Conservation (phyloP, 2,797 vertebrate species). For the Nannoperca australis region DNA sequence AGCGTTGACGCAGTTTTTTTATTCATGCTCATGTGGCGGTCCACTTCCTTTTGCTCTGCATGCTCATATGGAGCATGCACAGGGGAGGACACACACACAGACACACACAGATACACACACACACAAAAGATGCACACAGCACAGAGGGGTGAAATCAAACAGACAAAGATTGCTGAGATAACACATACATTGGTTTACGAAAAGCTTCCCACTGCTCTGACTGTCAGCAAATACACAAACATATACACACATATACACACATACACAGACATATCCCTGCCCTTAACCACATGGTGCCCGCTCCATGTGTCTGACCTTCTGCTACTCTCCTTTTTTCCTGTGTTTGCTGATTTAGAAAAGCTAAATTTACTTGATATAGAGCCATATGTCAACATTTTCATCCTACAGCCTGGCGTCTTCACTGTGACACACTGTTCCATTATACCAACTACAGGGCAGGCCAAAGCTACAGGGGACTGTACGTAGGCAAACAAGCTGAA, state of each 20-base stretch:
- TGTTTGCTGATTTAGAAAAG: constrained; percentile 29
- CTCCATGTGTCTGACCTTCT: constrained; percentile 66
- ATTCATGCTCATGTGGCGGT: constrained; percentile 17
- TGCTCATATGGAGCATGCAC: constrained; percentile 24
- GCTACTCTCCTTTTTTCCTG: constrained; percentile 34
- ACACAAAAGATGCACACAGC: constrained; percentile 6
- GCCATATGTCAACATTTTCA: constrained; percentile 50
- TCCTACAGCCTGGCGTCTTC: constrained; percentile 38
- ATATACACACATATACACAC: constrained; percentile 22
- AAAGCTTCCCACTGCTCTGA: constrained; percentile 15
- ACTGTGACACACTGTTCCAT: constrained; percentile 16
- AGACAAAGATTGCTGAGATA: constrained; percentile 29
- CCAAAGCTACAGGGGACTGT: constrained; percentile 23
- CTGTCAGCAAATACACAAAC: constrained; percentile 18
- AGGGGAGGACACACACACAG: constrained; percentile 7
- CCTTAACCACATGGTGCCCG: constrained; percentile 33
- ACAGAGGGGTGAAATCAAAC: constrained; percentile 18
- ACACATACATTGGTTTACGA: constrained; percentile 12
- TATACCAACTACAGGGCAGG: constrained; percentile 5
- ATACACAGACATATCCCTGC: constrained; percentile 22
- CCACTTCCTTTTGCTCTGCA: constrained; percentile 23
- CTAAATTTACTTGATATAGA: constrained; percentile 37
- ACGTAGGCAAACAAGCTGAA: constrained; percentile 14
- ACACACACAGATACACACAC: constrained; percentile 19
- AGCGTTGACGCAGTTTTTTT: constrained; percentile 16